Conservation (phyloP, 2,888 invertebrate genomes). For the Melinopterus prodromus region DNA sequence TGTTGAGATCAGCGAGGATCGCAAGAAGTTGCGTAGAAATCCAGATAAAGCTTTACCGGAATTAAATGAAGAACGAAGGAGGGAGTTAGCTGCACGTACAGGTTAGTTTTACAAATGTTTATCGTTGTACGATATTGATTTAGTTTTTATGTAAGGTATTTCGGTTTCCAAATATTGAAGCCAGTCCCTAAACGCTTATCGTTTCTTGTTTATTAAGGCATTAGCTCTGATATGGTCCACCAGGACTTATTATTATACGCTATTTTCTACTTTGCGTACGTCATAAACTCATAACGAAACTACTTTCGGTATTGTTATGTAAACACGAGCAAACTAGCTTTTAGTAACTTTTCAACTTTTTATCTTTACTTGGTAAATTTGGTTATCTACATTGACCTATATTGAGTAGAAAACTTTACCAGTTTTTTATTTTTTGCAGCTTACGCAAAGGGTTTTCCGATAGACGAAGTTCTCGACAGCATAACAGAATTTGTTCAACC, state of each 20-base stretch:
- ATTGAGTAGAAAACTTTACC: not conserved
- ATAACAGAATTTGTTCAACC: slow-evolving; percentile 77
- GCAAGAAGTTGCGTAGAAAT: slow-evolving; percentile 73
- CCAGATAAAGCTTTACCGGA: slow-evolving; percentile 82
- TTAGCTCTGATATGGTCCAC: no score
- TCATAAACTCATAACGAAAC: no score
- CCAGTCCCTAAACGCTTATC: no score
- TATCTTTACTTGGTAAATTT: no score
- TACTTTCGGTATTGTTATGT: no score
- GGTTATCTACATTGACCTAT: no score
- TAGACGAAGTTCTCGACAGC: slow-evolving; percentile 70
- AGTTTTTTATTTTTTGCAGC: slow-evolving; percentile 57
- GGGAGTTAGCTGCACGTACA: slow-evolving; percentile 78
- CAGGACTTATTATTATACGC: no score
- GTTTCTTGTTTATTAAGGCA: no score
- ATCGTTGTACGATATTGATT: not conserved
- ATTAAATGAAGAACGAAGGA: slow-evolving; percentile 83
- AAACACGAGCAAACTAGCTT: no score
- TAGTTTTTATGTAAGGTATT: not conserved
- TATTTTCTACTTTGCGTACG: no score
- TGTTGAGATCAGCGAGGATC: slow-evolving; percentile 71
- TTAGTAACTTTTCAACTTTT: no score
- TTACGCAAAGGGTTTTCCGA: slow-evolving; percentile 89
- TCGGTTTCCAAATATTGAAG: no score
- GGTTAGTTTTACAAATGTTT: slow-evolving; percentile 47